phyloP scores from a whole-genome alignment of 2,888 invertebrate species.

The Hecatera dysodea region DNA sequence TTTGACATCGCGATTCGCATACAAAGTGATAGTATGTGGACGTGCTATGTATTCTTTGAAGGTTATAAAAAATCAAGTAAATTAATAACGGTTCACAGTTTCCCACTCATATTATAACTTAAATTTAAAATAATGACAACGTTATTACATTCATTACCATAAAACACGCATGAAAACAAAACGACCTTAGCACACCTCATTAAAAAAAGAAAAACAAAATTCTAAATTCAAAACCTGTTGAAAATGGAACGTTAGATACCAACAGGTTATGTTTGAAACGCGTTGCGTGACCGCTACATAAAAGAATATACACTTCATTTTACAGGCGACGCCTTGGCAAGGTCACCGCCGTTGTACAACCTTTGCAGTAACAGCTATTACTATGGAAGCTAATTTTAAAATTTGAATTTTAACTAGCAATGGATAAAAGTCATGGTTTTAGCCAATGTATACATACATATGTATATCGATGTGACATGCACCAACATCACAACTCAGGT shows the following conservation, averaged over 20 bases:
- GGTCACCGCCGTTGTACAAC: slow-evolving; percentile 45
- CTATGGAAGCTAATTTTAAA: slow-evolving; percentile 38
- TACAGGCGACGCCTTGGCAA: slow-evolving; percentile 46
- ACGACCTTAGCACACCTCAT: slow-evolving; percentile 9
- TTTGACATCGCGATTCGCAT: no score
- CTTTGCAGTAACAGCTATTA: slow-evolving; percentile 12
- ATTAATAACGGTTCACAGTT: not conserved
- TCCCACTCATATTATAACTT: not conserved
- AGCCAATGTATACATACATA: no score
- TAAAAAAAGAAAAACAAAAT: slow-evolving; percentile 31
- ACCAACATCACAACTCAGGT: no score
- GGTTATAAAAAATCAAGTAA: no score
- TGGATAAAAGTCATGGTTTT: slow-evolving; percentile 2
- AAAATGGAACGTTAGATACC: slow-evolving; percentile 42
- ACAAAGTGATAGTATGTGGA: no score
- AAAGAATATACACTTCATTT: slow-evolving; percentile 52
- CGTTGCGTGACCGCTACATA: slow-evolving; percentile 54
- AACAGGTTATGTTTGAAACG: slow-evolving; percentile 56
- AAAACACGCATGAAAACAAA: slow-evolving; percentile 29
- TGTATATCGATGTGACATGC: no score
- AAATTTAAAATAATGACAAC: not conserved
- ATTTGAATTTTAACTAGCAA: slow-evolving; percentile 21
- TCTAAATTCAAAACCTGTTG: slow-evolving; percentile 44
- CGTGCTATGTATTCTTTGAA: no score
- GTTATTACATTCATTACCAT: slow-evolving; percentile 14